phyloP scores from a whole-genome alignment of 2,113 vertebrate species.

The Zosterops pallidus region DNA sequence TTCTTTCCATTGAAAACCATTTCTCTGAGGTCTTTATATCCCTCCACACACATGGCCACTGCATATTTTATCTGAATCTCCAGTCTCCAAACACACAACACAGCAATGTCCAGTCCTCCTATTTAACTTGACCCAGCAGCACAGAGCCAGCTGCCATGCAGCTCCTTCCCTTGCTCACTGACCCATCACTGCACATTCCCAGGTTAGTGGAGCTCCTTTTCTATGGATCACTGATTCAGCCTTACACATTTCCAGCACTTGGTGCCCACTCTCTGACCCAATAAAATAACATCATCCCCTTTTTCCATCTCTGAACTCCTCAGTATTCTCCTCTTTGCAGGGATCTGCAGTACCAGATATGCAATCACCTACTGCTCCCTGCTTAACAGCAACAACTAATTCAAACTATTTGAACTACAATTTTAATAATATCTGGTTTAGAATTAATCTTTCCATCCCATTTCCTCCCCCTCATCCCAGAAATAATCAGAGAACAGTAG shows the following conservation, averaged over 20 bases:
- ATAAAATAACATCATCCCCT: background rate
- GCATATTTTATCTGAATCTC: constrained; percentile 8
- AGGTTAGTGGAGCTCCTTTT: constrained; percentile 26
- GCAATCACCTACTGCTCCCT: constrained; percentile 4
- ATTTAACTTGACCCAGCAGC: constrained; percentile 20
- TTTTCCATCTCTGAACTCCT: constrained; percentile 37
- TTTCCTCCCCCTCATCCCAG: background rate
- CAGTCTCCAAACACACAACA: background rate
- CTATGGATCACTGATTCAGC: constrained; percentile 39
- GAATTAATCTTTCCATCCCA: background rate
- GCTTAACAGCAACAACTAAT: constrained; percentile 61
- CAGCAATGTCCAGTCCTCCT: background rate
- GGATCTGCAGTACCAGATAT: constrained; percentile 33
- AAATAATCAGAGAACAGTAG: background rate
- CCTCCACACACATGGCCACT: background rate
- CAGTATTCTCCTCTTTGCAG: constrained; percentile 1
- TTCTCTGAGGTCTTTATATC: constrained; percentile 17
- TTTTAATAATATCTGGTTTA: background rate
- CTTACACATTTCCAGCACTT: constrained; percentile 39
- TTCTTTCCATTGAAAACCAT: background rate
- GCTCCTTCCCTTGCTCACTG: constrained; percentile 46
- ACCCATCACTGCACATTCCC: constrained; percentile 51
- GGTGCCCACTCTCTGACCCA: constrained; percentile 36
- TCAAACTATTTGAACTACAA: constrained; percentile 56
- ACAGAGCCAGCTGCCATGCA: constrained; percentile 16